Base-by-base conservation (phyloP, 2,113 vertebrate genomes). In the Mesembrinibis cayennensis region DNA sequence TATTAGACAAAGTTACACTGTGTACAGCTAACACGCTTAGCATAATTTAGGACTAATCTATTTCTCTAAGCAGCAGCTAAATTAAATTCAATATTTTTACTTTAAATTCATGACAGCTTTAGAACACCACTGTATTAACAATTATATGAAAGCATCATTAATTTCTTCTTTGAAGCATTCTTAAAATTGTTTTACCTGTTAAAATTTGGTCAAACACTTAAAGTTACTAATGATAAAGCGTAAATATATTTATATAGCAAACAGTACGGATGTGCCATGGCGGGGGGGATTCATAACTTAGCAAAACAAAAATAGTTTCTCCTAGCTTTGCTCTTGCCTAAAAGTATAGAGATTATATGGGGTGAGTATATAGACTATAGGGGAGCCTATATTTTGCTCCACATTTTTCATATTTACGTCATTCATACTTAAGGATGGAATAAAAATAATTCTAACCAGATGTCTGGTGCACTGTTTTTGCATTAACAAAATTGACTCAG, bases 241-340 rank as follows among this genome's bases (percentile, higher is more conserved):
- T 10, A 61, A 71, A 71, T 71, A 30, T 61, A 59, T 89, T 53
- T 81, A 71, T 40, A 69, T 7, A 65, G 19, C 52, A 72, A 78
- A 71, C 34, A 50, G 44, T 26, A 44, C 0, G 1, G 29, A 70
- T 42, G 26, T 1, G 1, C n/a, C 10, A 7, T 27, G 21, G 15
- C 0, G 0, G 20, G 10, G 10, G 42, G 8, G 6, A 56, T 52
- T 52, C 1, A 0, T 27, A 66, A 71, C 26, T 53, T 19, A 45
- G 38, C 11, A 61, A 87, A 76, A 32, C 23, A 59, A 53, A 70
- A 93, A 10, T 7, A 72, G 11, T 26, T 93, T 62, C 36, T 91
- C 10, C 16, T 5, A n/a, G 30, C 26, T 90, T 77, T 87, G n/a
- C 13, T 81, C 18, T 73, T 59, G 34, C 21, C 66, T 52, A 4